Percentiles rank a stretch among this genome's conserved stretches.
phyloP scores from a whole-genome alignment of 1,140 invertebrate species.

The Calephelis nemesis region DNA sequence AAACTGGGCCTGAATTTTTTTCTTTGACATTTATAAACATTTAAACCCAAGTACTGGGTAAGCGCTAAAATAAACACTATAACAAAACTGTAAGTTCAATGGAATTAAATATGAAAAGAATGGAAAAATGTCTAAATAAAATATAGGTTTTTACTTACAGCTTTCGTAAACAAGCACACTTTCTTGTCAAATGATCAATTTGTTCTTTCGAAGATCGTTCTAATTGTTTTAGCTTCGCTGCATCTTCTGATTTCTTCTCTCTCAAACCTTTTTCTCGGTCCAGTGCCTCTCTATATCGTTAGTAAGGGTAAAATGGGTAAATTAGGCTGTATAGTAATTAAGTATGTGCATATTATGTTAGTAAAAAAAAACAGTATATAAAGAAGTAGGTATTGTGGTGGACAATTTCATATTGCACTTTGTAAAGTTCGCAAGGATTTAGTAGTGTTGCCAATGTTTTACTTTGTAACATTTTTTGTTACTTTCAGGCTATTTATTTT shows the following conservation, averaged over 20 bases:
- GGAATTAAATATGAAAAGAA: too few species aligned
- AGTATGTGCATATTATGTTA: not conserved
- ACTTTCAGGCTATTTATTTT: too few species aligned
- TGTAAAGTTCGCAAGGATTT: too few species aligned
- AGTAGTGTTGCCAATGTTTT: too few species aligned
- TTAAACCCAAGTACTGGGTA: too few species aligned
- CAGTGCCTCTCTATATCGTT: slow-evolving; percentile 69
- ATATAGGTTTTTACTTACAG: slow-evolving; percentile 61
- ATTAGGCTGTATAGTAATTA: slow-evolving; percentile 27
- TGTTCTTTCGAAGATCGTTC: slow-evolving; percentile 59
- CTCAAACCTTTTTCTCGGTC: slow-evolving; percentile 61
- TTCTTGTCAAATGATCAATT: slow-evolving; percentile 73
- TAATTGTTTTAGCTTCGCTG: slow-evolving; percentile 49
- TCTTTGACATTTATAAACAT: too few species aligned
- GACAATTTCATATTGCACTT: too few species aligned
- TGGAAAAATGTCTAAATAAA: too few species aligned
- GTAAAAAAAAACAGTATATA: not conserved
- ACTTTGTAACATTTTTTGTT: too few species aligned
- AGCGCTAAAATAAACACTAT: too few species aligned
- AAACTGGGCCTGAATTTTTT: too few species aligned
- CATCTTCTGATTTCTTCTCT: slow-evolving; percentile 60
- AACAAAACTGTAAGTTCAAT: too few species aligned
- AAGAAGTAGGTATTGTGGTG: not conserved
- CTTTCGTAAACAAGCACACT: slow-evolving; percentile 74
- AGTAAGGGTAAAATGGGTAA: slow-evolving; percentile 50